Base-by-base conservation (phyloP, 1,140 invertebrate genomes). In the Rhyacophila brunnea region DNA sequence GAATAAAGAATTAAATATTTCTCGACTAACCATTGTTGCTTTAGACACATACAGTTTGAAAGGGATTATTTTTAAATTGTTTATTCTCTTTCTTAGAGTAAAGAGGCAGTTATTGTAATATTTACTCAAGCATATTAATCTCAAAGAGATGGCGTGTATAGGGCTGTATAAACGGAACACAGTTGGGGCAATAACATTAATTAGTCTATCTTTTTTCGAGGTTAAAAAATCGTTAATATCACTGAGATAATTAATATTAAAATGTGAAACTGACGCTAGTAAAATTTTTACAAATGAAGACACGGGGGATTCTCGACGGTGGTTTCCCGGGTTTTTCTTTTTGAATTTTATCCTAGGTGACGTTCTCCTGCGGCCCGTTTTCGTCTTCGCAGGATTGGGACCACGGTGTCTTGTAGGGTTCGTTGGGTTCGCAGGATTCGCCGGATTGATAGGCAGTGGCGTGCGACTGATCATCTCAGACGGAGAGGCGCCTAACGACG, bases 311-410 rank as follows among this genome's bases (percentile, higher is more conserved):
- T 5, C 40, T 13, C 14, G 9, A 5, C 3, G 3, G 38, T 40
- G 11, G 15, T 35, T 14, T 13, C 13, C 10, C 32, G 1, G n/a
- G 7, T 18, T 9, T 56, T 63, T 64, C 35, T 38, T 49, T 64
- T 64, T 64, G 52, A 64, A 64, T 17, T 64, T 64, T 38, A 64
- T 64, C 1, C 62, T 40, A 3, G 62, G 62, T 13, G 53, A 59
- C 13, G 40, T 38, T 38, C 35, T 58, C 47, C 54, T 55, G 44
- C 38, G 54, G 13, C 35, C 49, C 23, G 45, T 55, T 46, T 55
- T 63, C 28, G 59, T 61, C 40, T 42, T 18, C 11, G 17, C 17
- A 3, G 17, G 17, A 42, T 28, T 28, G 23, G 23, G 23, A 9
- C 23, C 23, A 9, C 23, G 23, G 23, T 28, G 44, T 11, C 20